Percentiles rank a stretch among this genome's conserved stretches.
Conservation (phyloP, 2,113 vertebrate genomes). For the Bufo gargarizans region DNA sequence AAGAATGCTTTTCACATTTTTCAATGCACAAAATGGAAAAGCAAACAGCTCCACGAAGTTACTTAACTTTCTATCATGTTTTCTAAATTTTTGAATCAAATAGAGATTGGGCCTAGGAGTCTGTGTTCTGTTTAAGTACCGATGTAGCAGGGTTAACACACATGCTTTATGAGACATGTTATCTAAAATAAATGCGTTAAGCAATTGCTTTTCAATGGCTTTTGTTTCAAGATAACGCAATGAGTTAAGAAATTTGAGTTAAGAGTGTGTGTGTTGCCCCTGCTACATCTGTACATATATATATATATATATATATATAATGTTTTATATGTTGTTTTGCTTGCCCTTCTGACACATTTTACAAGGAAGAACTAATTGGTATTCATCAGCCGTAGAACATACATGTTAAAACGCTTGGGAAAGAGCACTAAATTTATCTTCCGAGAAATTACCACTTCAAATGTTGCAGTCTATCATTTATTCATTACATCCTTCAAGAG, state of each 20-base stretch:
- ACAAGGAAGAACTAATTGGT: not conserved
- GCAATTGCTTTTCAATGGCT: no score
- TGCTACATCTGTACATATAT: not conserved
- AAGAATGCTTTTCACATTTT: no score
- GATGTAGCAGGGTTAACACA: no score
- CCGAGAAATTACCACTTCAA: slow-evolving; percentile 47
- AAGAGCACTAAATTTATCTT: slow-evolving; percentile 16
- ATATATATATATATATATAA: not conserved
- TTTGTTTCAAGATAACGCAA: no score
- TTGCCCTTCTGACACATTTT: not conserved
- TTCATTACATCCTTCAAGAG: slow-evolving; percentile 31
- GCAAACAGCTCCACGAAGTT: not conserved
- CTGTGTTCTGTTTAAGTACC: no score
- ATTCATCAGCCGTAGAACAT: slow-evolving; percentile 9
- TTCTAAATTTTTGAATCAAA: no score
- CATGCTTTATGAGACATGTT: no score
- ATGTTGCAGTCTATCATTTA: slow-evolving; percentile 25
- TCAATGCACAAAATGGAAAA: no score
- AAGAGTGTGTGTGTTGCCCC: no score
- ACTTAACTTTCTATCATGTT: not conserved
- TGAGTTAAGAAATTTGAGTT: no score
- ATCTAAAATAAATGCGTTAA: no score
- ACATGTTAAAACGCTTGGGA: slow-evolving; percentile 12
- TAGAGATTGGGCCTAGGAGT: no score
- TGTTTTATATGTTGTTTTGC: not conserved